Conservation (phyloP, 2,888 invertebrate species). For the Cosmopolites sordidus region DNA sequence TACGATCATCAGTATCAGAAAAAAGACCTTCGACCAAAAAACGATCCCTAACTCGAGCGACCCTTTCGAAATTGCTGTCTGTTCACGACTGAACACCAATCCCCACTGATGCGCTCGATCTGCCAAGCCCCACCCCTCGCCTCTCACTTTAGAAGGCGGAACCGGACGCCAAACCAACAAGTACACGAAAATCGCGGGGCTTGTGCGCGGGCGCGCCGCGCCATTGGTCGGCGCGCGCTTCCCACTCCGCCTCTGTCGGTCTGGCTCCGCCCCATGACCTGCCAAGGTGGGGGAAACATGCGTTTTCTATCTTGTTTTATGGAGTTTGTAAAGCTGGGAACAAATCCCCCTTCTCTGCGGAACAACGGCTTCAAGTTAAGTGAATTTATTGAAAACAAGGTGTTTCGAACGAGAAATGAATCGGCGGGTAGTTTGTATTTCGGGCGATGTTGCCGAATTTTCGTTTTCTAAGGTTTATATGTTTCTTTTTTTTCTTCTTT, state of each 20-base stretch:
- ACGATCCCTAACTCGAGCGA: constrained; percentile 8
- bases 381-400: constrained; percentile 53
- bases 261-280: constrained; percentile 30
- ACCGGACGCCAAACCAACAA: constrained; percentile 37
- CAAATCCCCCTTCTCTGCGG: constrained; percentile 49
- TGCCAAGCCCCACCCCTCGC: constrained; percentile 40
- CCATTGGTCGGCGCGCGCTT: constrained; percentile 37
- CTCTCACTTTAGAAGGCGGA: constrained; percentile 37
- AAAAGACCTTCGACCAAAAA: too few species aligned
- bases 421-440: constrained; percentile 52
- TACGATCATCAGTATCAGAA: too few species aligned
- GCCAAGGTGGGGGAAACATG: constrained; percentile 41
- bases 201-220: constrained; percentile 21
- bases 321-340: constrained; percentile 48
- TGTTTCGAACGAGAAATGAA: constrained; percentile 50
- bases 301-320: constrained; percentile 49
- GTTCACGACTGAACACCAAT: constrained; percentile 45
- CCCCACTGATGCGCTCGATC: constrained; percentile 39
- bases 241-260: not conserved
- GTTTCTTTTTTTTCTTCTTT: not conserved
- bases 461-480: constrained; percentile 1
- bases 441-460: constrained; percentile 30
- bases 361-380: constrained; percentile 48
- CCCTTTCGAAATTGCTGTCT: constrained; percentile 40
- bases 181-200: constrained; percentile 44